Conservation (phyloP, 2,113 vertebrate genomes). For the Butorides virescens region DNA sequence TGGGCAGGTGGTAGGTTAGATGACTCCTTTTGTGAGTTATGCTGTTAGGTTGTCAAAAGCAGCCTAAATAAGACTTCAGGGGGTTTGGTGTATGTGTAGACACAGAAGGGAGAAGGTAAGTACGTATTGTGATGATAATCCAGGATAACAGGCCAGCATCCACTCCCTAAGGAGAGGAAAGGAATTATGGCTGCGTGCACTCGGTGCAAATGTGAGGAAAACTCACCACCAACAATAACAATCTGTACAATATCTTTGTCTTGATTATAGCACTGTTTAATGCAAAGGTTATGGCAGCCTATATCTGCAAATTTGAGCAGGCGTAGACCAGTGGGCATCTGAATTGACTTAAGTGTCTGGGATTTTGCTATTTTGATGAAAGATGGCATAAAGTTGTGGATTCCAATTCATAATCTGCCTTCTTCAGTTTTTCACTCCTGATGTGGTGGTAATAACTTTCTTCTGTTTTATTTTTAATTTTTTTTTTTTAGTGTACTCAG, state of each 20-base stretch:
- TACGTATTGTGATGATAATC: neutral
- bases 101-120: neutral
- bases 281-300: neutral
- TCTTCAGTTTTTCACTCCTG: neutral
- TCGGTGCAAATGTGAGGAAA: neutral
- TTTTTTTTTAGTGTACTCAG: neutral
- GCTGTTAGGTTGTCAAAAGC: neutral
- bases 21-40: neutral
- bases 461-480: neutral
- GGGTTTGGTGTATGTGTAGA: neutral
- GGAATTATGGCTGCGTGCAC: neutral
- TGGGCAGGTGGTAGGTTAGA: neutral
- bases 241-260: neutral
- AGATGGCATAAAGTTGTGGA: neutral
- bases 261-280: neutral
- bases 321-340: neutral
- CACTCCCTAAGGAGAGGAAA: neutral
- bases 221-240: neutral
- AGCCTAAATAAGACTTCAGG: neutral
- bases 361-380: neutral
- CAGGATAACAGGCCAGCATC: neutral
- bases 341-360: neutral
- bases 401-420: neutral
- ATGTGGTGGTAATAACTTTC: neutral
- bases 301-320: neutral